These are phyloP conservation scores for Actinia tenebrosa DNA, from an alignment of 64 coral and sea anemone species.

Conservation along the genomic window DNA sequence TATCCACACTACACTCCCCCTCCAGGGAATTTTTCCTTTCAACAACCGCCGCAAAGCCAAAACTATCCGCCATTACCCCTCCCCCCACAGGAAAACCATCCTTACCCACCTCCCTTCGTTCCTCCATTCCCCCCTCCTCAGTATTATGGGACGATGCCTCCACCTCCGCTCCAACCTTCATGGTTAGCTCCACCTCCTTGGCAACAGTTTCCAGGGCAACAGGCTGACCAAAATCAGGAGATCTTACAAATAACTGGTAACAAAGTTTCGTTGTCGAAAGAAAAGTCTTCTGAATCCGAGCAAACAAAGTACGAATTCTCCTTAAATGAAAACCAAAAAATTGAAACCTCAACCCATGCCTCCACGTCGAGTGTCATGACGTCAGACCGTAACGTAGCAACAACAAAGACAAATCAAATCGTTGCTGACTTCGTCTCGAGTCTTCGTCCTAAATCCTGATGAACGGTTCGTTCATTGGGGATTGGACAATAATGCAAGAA, in stretches of 20 bases:
- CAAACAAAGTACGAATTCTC: not conserved
- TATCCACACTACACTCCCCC: conserved; percentile 12
- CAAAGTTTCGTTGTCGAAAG: not conserved
- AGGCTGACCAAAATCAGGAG: not conserved
- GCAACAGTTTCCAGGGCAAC: conserved; percentile 22
- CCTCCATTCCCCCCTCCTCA: not conserved
- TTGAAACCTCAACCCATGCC: not conserved
- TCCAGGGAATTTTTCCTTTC: not conserved
- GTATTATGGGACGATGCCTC: not conserved
- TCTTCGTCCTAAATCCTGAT: not conserved
- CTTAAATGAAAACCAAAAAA: not conserved
- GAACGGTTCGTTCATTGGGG: not conserved
- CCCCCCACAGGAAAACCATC: conserved; percentile 25
- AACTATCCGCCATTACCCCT: conserved; percentile 12
- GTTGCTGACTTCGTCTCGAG: not conserved
- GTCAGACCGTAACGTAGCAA: not conserved
- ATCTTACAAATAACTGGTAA: no score
- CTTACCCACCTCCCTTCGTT: not conserved
- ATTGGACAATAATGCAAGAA: no score
- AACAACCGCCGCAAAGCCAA: not conserved
- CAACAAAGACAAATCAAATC: not conserved
- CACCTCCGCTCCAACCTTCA: not conserved
- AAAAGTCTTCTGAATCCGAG: not conserved
- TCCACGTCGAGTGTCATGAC: not conserved
- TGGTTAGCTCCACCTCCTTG: not conserved